These are phyloP conservation scores for Heteractis magnifica DNA, from an alignment of 92 coral and sea anemone species.

Conservation along the genomic window DNA sequence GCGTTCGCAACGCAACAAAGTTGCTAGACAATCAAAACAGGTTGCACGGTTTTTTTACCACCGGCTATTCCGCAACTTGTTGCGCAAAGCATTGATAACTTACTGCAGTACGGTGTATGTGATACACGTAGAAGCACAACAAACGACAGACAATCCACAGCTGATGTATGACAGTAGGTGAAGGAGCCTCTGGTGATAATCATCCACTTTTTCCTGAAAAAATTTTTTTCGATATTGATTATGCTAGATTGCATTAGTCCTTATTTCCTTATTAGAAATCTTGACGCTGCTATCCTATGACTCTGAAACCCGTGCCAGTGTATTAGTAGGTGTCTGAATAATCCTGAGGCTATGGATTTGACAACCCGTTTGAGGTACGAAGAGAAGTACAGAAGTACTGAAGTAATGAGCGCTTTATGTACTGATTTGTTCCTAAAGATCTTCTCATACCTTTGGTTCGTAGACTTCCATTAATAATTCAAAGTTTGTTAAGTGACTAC, in stretches of 20 bases:
- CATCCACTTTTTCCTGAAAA: slow-evolving; percentile 35
- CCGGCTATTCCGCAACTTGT: not conserved
- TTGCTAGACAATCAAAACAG: no score
- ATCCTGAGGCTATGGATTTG: no score
- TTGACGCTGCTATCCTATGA: no score
- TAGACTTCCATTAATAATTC: slow-evolving; percentile 75
- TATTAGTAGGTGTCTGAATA: no score
- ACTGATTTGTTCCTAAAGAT: not conserved
- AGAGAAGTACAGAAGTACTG: no score
- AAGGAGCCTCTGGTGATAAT: slow-evolving; percentile 51
- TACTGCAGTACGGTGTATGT: slow-evolving; percentile 74
- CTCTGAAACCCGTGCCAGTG: no score
- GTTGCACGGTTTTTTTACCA: no score
- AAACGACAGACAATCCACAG: slow-evolving; percentile 65
- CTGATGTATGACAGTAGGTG: slow-evolving; percentile 73
- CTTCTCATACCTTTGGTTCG: slow-evolving; percentile 50
- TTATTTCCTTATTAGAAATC: no score
- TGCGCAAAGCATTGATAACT: slow-evolving; percentile 12
- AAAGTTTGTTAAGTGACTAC: slow-evolving; percentile 88
- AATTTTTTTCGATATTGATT: not conserved
- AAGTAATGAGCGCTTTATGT: not conserved
- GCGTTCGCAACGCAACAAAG: no score
- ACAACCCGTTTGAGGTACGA: no score
- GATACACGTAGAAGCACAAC: slow-evolving; percentile 63
- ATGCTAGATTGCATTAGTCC: no score